Base-by-base conservation (phyloP, 2,888 invertebrate species). In the Macaria liturata region DNA sequence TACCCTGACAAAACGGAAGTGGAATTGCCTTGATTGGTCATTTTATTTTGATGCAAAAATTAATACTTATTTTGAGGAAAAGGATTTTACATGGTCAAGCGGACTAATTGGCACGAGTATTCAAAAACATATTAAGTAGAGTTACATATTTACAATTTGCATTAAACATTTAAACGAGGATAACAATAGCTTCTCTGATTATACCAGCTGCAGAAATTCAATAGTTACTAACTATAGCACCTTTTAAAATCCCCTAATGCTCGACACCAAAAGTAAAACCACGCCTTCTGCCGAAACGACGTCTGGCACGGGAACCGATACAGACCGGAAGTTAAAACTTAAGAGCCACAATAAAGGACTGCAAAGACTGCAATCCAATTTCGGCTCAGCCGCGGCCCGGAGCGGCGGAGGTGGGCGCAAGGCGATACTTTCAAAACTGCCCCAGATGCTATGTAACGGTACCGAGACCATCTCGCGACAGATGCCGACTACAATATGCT, bases 371-470 rank as follows among this genome's bases (percentile, higher is more conserved):
- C 76, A 83, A 76, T 78, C 77, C 76, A 78, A 84, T 84, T 87
- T 84, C 73, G 80, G 81, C 74, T 62, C 66, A 64, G 74, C 72
- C 64, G 63, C 68, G 70, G 66, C 69, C 69, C 67, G 68, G 43
- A 71, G 71, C 67, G 62, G 56, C 66, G 55, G 61, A 57, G 59
- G 63, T 63, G 62, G 62, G 59, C 53, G 55, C 68, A 56, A 63
- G 65, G 68, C 74, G 78, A 74, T 82, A 91, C 91, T 91, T 91
- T 91, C 91, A 85, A 91, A 91, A 88, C 79, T 90, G 91, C 83
- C 91, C 91, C 87, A 91, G 89, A 84, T 91, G 89, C 74, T 79
- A 78, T 74, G 68, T 88, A 91, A 90, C 91, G 89, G 91, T 88
- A 84, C 70, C 79, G 74, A 78, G 74, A 73, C 75, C 82, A 86